Evolutionary conservation across 2,888 invertebrate species (phyloP), one percentile per base, ranked within the genome.

Genomic region (Epinotia bilunana): DNA sequence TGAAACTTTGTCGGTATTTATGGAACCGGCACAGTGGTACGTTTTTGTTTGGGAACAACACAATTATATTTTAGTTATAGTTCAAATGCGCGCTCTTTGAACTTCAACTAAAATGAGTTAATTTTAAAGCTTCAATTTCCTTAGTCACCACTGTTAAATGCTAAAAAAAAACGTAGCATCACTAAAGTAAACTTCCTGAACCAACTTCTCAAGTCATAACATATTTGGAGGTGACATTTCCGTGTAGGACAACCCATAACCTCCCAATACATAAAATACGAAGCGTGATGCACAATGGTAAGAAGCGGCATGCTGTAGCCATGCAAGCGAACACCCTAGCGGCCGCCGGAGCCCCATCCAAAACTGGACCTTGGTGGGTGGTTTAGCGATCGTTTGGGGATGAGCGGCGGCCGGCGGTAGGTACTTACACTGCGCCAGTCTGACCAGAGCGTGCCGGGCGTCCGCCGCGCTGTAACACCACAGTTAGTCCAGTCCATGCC

Each of bases 361-460:
- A 65, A n/a, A 65, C 53, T 65, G 12, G 53, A 53, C 53, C 46
- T 16, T 64, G 49, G n/a, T 53, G 6, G 16, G 13, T 64, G 12
- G 49, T 23, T 23, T 49, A 49, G n/a, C 11, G 65, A 18, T 33
- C 11, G 53, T 65, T 65, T 65, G 53, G 65, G 62, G 53, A 33
- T 28, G 65, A 65, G 23, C 28, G 64, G 28, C 53, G 53, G 62
- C 18, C 39, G n/a, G 12, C 16, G 12, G 53, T 53, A 13, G 76
- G 91, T 97, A 98, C 98, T 98, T 97, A 98, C 97, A 98, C 96
- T 96, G 96, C 92, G 97, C 96, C 94, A 98, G 96, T 90, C 96
- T 95, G 95, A 97, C 97, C 96, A 98, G 96, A 92, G 97, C 98
- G 97, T 97, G 97, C 96, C 97, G 96, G 94, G 97, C 95, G 95